These are phyloP conservation scores for Dynastes tityus DNA, from an alignment of 2,888 invertebrate species.

Conservation along the genomic window DNA sequence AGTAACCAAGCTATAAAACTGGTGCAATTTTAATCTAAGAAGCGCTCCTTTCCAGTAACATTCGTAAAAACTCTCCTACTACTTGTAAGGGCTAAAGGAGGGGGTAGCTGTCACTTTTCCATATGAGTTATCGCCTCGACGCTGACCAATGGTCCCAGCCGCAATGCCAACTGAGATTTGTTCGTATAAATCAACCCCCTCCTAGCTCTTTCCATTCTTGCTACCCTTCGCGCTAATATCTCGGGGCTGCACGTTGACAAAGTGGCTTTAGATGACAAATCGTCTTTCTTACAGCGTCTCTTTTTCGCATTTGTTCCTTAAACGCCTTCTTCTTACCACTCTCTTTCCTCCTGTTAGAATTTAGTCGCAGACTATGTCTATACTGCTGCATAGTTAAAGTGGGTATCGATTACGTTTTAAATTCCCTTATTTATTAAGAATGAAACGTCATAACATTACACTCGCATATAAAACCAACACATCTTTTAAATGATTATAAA, in stretches of 20 bases:
- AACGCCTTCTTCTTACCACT: background rate
- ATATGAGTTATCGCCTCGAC: constrained; percentile 55
- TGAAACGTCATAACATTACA: too few relatives aligned
- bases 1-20: too few relatives aligned
- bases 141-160: constrained; percentile 51
- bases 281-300: constrained; percentile 42
- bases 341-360: background rate
- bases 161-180: constrained; percentile 55
- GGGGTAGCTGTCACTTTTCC: constrained; percentile 35
- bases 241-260: constrained; percentile 58
- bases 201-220: constrained; percentile 35
- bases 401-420: background rate
- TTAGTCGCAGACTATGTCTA: too few relatives aligned
- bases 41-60: too few relatives aligned
- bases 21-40: too few relatives aligned
- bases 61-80: too few relatives aligned
- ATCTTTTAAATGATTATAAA: too few relatives aligned
- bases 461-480: too few relatives aligned
- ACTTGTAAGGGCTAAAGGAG: background rate
- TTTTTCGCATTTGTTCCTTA: constrained; percentile 4
- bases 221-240: constrained; percentile 49
- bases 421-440: too few relatives aligned
- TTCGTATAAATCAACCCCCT: constrained; percentile 57
- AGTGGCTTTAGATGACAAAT: constrained; percentile 60
- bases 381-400: background rate